Percentiles rank a stretch among this genome's conserved stretches.
phyloP scores from a whole-genome alignment of 2,797 vertebrate species.

The Cyprinella venusta region DNA sequence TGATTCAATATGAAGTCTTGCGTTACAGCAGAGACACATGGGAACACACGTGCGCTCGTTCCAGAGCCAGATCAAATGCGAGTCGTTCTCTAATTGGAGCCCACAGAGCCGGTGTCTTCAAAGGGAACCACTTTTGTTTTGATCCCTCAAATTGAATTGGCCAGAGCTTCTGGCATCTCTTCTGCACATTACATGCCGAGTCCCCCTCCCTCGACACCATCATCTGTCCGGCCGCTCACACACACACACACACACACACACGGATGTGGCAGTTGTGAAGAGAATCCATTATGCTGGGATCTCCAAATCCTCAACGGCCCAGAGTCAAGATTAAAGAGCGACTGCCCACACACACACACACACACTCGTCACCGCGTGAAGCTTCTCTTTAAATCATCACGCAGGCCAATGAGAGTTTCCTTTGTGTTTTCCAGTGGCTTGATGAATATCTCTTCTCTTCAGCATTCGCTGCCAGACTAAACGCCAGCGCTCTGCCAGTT shows the following conservation, averaged over 20 bases:
- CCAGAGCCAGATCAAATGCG: constrained; percentile 52
- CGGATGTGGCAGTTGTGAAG: constrained; percentile 19
- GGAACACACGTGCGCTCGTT: constrained; percentile 27
- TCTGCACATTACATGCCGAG: constrained; percentile 44
- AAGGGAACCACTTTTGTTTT: constrained; percentile 60
- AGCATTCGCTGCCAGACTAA: not conserved
- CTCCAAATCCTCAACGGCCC: constrained; percentile 45
- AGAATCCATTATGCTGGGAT: constrained; percentile 40
- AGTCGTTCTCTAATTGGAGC: constrained; percentile 59
- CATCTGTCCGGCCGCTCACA: constrained; percentile 28
- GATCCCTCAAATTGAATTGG: constrained; percentile 64
- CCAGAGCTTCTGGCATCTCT: constrained; percentile 55
- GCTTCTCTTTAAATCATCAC: constrained; percentile 29
- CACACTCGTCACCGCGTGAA: not conserved
- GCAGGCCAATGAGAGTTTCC: not conserved
- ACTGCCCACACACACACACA: constrained; percentile 25
- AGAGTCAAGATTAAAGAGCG: constrained; percentile 45
- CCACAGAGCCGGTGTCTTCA: constrained; percentile 58
- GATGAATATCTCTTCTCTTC: not conserved
- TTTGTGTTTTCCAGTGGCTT: not conserved
- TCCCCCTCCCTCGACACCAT: constrained; percentile 21
- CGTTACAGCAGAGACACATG: not conserved
- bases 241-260: no score
- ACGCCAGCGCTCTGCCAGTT: not conserved
- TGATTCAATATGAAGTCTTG: not conserved